A percentile compares a stretch with the other conserved stretches of the same genome.
Conservation (phyloP, 1,140 invertebrate genomes). For the Formica exsecta region DNA sequence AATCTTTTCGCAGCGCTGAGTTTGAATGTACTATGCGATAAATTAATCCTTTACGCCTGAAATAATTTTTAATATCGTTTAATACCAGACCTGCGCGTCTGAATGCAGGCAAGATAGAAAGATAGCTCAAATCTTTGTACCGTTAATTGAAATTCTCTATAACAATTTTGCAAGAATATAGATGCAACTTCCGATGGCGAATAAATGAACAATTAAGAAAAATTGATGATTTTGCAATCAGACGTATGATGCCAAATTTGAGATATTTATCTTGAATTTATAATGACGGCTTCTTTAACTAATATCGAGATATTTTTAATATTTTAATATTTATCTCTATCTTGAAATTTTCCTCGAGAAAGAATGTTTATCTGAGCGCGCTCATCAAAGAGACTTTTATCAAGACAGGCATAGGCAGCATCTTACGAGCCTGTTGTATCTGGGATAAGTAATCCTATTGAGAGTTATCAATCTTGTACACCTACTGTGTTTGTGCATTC, state of each 20-base stretch:
- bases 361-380: neutral
- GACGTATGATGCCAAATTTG: neutral
- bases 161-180: neutral
- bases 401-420: neutral
- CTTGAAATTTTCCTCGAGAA: neutral
- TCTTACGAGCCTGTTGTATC: neutral
- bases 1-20: neutral
- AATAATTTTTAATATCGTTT: conserved; percentile 30
- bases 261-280: neutral
- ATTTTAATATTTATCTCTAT: neutral
- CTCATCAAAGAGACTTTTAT: conserved; percentile 3
- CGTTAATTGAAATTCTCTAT: conserved; percentile 2
- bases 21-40: neutral
- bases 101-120: neutral
- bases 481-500: no score
- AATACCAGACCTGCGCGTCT: neutral
- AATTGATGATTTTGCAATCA: neutral
- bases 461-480: conserved; percentile 59
- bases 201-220: neutral
- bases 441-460: conserved; percentile 59
- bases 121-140: conserved; percentile 1
- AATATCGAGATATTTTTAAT: neutral
- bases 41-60: conserved; percentile 25
- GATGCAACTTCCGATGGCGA: neutral
- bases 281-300: neutral